These are phyloP conservation scores for Drosophila kokeensis DNA, from an alignment of 2,888 invertebrate species.

Conservation along the genomic window DNA sequence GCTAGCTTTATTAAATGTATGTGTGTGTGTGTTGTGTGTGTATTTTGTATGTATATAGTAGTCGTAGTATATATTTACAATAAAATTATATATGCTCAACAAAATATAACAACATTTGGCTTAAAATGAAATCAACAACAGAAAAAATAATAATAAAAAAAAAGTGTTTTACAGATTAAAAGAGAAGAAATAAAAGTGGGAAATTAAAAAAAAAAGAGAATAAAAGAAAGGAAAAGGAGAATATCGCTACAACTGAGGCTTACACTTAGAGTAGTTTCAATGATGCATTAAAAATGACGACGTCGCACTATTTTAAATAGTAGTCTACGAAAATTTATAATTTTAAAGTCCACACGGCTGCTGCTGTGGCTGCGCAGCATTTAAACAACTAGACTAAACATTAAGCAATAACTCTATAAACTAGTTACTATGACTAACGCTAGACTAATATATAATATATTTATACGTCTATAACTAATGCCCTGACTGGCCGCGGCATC, in stretches of 20 bases:
- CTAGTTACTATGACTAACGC: slow-evolving; percentile 48
- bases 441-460: slow-evolving; percentile 45
- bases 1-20: slow-evolving; percentile 59
- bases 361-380: slow-evolving; percentile 40
- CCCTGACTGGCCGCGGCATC: slow-evolving; percentile 11
- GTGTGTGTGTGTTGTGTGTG: slow-evolving; percentile 10
- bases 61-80: slow-evolving; percentile 50
- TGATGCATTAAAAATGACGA: slow-evolving; percentile 63
- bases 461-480: slow-evolving; percentile 30
- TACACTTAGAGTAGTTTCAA: slow-evolving; percentile 48
- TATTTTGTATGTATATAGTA: slow-evolving; percentile 11
- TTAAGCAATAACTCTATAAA: slow-evolving; percentile 41
- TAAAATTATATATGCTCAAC: slow-evolving; percentile 59
- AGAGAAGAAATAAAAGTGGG: slow-evolving; percentile 10
- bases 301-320: slow-evolving; percentile 73
- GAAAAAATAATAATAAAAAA: slow-evolving; percentile 33
- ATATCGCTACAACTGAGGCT: slow-evolving; percentile 39
- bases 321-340: slow-evolving; percentile 76
- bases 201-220: slow-evolving; percentile 10
- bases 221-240: slow-evolving; percentile 2
- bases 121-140: slow-evolving; percentile 79
- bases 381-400: slow-evolving; percentile 65
- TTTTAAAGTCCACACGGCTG: slow-evolving; percentile 76
- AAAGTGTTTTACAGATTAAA: slow-evolving; percentile 8
- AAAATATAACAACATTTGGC: slow-evolving; percentile 69